These are phyloP conservation scores for Endomychus coccineus DNA, from an alignment of 2,888 invertebrate genomes.

Conservation along the genomic window DNA sequence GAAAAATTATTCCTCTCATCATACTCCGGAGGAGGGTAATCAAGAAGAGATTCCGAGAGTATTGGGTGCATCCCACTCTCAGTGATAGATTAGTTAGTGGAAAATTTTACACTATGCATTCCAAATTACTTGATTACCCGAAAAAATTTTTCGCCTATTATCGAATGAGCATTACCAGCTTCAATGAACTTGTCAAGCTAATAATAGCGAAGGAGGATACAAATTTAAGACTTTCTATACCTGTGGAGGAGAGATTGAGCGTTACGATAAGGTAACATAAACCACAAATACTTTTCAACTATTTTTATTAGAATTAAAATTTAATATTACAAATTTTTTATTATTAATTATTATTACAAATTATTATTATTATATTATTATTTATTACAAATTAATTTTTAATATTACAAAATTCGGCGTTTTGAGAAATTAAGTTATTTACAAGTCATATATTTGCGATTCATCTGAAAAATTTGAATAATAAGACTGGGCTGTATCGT, in stretches of 20 bases:
- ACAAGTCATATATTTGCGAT: slow-evolving; percentile 13
- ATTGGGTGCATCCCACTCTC: slow-evolving; percentile 18
- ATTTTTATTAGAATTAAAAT: slow-evolving; percentile 7
- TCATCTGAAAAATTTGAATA: slow-evolving; percentile 11
- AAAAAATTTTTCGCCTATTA: slow-evolving; percentile 16
- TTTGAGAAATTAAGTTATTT: slow-evolving; percentile 9
- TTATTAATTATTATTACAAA: too few relatives aligned
- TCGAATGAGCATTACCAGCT: slow-evolving; percentile 14
- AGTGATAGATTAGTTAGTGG: slow-evolving; percentile 17
- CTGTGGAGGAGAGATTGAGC: slow-evolving; percentile 13
- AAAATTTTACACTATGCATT: slow-evolving; percentile 18
- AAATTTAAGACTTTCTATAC: slow-evolving; percentile 13
- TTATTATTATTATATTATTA: too few relatives aligned
- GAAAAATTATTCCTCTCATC: slow-evolving; percentile 9
- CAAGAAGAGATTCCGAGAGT: slow-evolving; percentile 17
- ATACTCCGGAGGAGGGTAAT: slow-evolving; percentile 10
- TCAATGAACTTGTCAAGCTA: slow-evolving; percentile 14
- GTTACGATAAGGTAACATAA: slow-evolving; percentile 13
- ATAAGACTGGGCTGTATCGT: slow-evolving; percentile 10
- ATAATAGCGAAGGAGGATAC: slow-evolving; percentile 14
- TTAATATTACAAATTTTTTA: too few relatives aligned
- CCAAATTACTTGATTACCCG: slow-evolving; percentile 13
- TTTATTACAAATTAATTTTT: too few relatives aligned
- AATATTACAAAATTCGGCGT: slow-evolving; percentile 7
- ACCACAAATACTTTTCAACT: slow-evolving; percentile 7